Conservation (phyloP, 2,113 vertebrate species). For the Columbina picui region DNA sequence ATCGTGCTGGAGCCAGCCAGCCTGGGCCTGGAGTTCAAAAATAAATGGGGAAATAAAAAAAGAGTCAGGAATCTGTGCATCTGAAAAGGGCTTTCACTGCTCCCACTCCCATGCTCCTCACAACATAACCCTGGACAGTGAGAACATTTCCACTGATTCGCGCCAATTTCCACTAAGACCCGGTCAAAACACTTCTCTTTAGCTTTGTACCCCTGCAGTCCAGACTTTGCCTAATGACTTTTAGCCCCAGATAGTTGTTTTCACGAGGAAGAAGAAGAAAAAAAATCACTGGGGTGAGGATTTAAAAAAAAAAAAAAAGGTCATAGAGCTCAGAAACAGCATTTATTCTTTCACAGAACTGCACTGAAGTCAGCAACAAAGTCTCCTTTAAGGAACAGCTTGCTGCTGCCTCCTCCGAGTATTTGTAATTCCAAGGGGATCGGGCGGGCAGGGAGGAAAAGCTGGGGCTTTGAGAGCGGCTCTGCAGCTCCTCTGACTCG, state of each 20-base stretch:
- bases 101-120: neutral
- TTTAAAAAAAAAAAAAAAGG: neutral
- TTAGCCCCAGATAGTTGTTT: neutral
- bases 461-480: conserved; percentile 46
- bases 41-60: neutral
- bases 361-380: conserved; percentile 21
- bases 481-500: conserved; percentile 2
- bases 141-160: neutral
- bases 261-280: neutral
- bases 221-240: neutral
- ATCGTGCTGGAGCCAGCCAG: conserved; percentile 87
- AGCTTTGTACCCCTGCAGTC: neutral
- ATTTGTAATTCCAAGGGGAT: conserved; percentile 32
- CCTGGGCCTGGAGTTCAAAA: conserved; percentile 73
- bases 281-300: neutral
- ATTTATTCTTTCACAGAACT: conserved; percentile 27
- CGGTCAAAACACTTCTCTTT: neutral
- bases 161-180: neutral
- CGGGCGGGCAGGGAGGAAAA: conserved; percentile 34
- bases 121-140: neutral
- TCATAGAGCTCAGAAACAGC: neutral
- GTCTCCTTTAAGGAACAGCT: conserved; percentile 42
- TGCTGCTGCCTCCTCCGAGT: neutral
- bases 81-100: neutral
- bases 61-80: neutral